Evolutionary conservation across 2,797 vertebrate genomes (phyloP), one percentile per base, ranked within the genome.

Genomic region (Anas bernieri): DNA sequence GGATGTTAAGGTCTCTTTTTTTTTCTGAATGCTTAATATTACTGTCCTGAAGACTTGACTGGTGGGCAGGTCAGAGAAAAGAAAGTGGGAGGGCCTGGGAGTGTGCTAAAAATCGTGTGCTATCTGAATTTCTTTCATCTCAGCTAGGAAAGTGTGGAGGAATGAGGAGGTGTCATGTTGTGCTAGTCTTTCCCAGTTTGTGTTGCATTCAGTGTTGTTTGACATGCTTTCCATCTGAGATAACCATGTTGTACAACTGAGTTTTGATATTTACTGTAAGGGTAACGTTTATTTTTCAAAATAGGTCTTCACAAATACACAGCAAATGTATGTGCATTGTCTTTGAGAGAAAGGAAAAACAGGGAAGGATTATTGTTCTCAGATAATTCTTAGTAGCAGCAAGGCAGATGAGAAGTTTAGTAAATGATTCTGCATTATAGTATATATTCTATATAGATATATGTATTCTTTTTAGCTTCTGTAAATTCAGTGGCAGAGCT

Each of bases 101-200:
- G 6, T 5, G 17, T 54, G 28, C 31, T 41, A 15, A 50, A 62
- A 61, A 31, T 64, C 17, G 26, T 73, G 22, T 26, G 31, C 43
- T 67, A 4, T 33, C 5, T 41, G 22, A 12, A 33, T 62, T 81
- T 7, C 55, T 52, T 8, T 62, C 31, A 10, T 4, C 54, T 48
- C 58, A 86, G 20, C 28, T 45, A 69, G 66, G 39, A 75, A 62
- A 35, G 62, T 5, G 8, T 58, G 33, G 67, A 67, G 69, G 14
- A 79, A 28, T 28, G 18, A 63, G 39, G 43, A 37, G 56, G 26
- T 41, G 2, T 50, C 3, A 1, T 17, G 5, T 14, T 10, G 5
- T n/a, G 55, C 37, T 69, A 0, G 64, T 62, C 28, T 62, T 23
- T 30, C 3, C 28, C 48, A 33, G 2, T 13, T 45, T 0, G 0